These are phyloP conservation scores for Fopius arisanus DNA, from an alignment of 1,140 invertebrate genomes.

Conservation along the genomic window DNA sequence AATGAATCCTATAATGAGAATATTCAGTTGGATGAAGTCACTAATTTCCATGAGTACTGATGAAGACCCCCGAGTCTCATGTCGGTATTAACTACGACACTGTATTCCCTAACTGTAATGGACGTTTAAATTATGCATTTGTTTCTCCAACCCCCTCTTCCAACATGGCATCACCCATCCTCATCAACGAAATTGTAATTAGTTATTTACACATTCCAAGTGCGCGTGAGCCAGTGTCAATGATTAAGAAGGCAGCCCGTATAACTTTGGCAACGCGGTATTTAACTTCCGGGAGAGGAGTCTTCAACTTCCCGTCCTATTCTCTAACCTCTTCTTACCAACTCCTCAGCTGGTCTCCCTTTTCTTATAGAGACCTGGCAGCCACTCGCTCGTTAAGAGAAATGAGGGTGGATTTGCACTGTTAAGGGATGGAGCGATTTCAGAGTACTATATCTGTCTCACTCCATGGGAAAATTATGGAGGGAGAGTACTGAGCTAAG, in stretches of 20 bases:
- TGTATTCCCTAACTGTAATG: slow-evolving; percentile 43
- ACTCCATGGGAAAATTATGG: background rate
- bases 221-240: slow-evolving; percentile 54
- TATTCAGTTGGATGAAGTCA: background rate
- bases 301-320: slow-evolving; percentile 14
- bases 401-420: background rate
- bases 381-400: slow-evolving; percentile 10
- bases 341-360: background rate
- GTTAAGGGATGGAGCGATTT: background rate
- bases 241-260: slow-evolving; percentile 48
- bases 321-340: slow-evolving; percentile 18
- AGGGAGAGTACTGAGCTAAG: background rate
- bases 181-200: slow-evolving; percentile 44
- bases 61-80: slow-evolving; percentile 36
- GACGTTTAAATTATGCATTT: slow-evolving; percentile 56
- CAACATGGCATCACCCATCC: background rate
- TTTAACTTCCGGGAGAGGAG: slow-evolving; percentile 46
- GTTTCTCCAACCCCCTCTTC: slow-evolving; percentile 13
- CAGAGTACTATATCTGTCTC: background rate
- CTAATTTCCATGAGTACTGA: slow-evolving; percentile 36
- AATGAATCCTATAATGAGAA: slow-evolving; percentile 11
- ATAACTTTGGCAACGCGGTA: slow-evolving; percentile 48
- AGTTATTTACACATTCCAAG: slow-evolving; percentile 57
- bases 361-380: background rate
- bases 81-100: slow-evolving; percentile 19